phyloP scores from a whole-genome alignment of 2,113 vertebrate genomes.

The Paracanthobrama guichenoti region DNA sequence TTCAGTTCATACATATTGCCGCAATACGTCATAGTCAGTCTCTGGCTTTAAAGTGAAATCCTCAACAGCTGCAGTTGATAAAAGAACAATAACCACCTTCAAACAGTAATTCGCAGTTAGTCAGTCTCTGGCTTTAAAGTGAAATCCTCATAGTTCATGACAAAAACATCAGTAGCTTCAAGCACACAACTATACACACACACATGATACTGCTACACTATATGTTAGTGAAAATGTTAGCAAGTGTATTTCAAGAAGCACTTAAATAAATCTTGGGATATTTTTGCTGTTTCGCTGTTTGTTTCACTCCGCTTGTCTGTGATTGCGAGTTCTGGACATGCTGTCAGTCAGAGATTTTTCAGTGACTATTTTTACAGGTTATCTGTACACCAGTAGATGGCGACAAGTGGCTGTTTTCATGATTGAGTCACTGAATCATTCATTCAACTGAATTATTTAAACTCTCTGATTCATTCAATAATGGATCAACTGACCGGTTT shows the following conservation, averaged over 20 bases:
- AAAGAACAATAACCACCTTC: constrained; percentile 37
- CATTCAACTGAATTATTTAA: neutral
- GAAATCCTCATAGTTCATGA: neutral
- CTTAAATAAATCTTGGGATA: neutral
- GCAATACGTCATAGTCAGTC: constrained; percentile 34
- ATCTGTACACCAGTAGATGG: neutral
- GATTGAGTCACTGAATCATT: neutral
- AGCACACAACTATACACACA: neutral
- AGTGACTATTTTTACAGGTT: neutral
- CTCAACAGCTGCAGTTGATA: constrained; percentile 34
- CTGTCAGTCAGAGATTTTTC: neutral
- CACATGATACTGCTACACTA: neutral
- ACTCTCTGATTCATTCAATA: neutral
- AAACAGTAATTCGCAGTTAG: neutral
- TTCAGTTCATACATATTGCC: constrained; percentile 23
- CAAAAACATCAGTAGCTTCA: neutral
- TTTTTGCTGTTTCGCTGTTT: neutral
- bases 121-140: too few species aligned
- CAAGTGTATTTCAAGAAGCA: neutral
- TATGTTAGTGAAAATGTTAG: neutral
- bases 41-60: constrained; percentile 23
- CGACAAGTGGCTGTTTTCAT: neutral
- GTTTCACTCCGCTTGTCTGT: neutral
- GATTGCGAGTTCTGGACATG: neutral
- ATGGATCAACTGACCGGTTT: neutral